Evolutionary conservation across 1,140 invertebrate genomes (phyloP).

Genomic region (Panulirus ornatus): DNA sequence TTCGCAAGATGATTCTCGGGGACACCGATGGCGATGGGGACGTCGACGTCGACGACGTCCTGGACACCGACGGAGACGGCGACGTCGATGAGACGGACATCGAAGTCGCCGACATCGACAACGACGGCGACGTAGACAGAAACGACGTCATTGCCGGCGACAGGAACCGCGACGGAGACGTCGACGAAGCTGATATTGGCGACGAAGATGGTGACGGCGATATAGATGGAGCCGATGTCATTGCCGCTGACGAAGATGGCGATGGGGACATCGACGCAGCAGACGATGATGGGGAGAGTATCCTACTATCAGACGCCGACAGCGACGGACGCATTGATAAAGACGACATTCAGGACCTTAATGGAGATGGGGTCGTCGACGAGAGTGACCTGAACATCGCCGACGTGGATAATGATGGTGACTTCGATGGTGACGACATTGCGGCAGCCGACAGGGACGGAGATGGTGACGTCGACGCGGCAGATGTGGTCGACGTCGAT

Average conservation of each 20-base stretch:
- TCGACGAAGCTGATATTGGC: conserved; percentile 69
- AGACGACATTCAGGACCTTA: conserved; percentile 62
- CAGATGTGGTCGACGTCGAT: conserved; percentile 64
- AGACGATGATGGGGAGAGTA: conserved; percentile 70
- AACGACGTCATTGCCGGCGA: conserved; percentile 62
- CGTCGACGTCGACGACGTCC: conserved; percentile 69
- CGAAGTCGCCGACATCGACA: conserved; percentile 72
- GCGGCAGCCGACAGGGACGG: conserved; percentile 62
- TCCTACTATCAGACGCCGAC: conserved; percentile 61
- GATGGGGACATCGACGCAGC: conserved; percentile 72
- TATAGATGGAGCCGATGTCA: conserved; percentile 70
- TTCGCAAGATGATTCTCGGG: conserved; percentile 58
- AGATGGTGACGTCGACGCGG: conserved; percentile 69
- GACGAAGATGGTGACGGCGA: conserved; percentile 73
- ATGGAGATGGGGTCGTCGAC: conserved; percentile 70
- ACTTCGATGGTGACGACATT: conserved; percentile 67
- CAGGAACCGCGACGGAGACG: conserved; percentile 70
- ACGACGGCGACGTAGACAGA: conserved; percentile 71
- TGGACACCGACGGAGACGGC: conserved; percentile 71
- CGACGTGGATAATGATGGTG: conserved; percentile 71
- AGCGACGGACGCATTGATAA: conserved; percentile 58
- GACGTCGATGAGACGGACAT: conserved; percentile 72
- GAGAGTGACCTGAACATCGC: conserved; percentile 55
- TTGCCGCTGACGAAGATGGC: conserved; percentile 72
- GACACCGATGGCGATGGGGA: conserved; percentile 71